Percentiles rank a stretch among this genome's conserved stretches.
These are phyloP conservation scores for Ochotona princeps DNA, from an alignment of 2,113 vertebrate genomes.

Conservation along the genomic window DNA sequence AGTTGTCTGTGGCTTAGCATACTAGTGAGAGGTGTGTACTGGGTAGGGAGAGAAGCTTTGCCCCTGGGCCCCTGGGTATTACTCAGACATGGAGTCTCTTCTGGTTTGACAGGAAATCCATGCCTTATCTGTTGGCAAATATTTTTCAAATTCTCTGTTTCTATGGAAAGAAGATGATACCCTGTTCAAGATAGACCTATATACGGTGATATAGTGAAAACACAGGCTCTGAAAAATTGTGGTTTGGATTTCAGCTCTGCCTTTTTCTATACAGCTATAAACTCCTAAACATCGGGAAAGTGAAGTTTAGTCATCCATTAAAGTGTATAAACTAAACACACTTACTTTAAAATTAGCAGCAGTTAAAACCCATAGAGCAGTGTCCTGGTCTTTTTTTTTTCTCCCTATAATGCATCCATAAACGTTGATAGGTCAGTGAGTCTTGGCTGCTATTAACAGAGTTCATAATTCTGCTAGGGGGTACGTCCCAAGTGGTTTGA, in stretches of 20 bases:
- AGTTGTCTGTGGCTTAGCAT: background rate
- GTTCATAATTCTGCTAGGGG: rapidly evolving
- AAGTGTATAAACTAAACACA: slow-evolving; percentile 6
- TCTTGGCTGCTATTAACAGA: background rate
- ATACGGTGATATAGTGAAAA: background rate
- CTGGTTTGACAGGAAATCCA: background rate
- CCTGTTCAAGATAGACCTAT: background rate
- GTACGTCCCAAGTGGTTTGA: background rate
- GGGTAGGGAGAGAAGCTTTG: too few species aligned
- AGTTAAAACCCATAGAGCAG: background rate
- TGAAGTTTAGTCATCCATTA: background rate
- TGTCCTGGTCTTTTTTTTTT: background rate
- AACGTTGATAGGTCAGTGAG: background rate
- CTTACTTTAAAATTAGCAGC: background rate
- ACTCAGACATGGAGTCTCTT: background rate
- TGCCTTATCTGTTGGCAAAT: background rate
- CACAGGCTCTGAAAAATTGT: background rate
- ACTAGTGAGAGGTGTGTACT: background rate
- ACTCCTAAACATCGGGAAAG: background rate
- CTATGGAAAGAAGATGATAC: background rate
- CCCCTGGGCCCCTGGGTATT: too few species aligned
- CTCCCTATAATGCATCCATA: background rate
- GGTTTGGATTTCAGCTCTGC: background rate
- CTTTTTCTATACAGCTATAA: background rate
- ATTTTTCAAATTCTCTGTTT: background rate